Evolutionary conservation across 2,797 vertebrate genomes (phyloP), one percentile per base, ranked within the genome.

Genomic region (Darevskia nairensis): DNA sequence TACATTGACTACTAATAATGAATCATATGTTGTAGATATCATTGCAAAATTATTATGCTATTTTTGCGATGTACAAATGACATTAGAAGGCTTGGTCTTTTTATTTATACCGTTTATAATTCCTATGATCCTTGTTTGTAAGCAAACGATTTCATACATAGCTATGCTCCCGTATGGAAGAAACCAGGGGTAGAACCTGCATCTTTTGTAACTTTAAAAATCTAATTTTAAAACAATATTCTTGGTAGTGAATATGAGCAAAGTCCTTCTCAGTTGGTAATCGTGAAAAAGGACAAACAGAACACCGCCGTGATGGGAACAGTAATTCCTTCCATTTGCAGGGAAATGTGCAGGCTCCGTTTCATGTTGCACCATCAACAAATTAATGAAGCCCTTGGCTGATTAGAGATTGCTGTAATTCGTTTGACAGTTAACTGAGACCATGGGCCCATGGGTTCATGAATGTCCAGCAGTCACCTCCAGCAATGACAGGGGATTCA

Each of bases 331-430:
- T 90, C 25, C 10, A 84, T 0, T 85, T 89, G 68, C 5, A 91
- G 61, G 8, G 44, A 86, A 29, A 27, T 46, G 55, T 29, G 77
- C 25, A 46, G 89, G 50, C 81, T 64, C 10, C 23, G 81, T 44
- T 19, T 80, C 90, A 50, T 0, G 2, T n/a, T 4, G 29, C 2
- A 7, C 87, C 89, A 89, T 68, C 80, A 44, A 6, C 41, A 35
- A 88, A 87, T 87, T 90, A 86, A 87, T 77, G 59, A 90, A 77
- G 21, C 88, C 35, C 77, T 71, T 44, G 76, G 76, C 87, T 46
- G 44, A 68, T 85, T 80, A 8, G 32, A 85, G 13, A 44, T 83
- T 64, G 4, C 41, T 87, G 80, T 64, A 89, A 76, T 59, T 85
- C 77, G 66, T 89, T 50, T 81, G 59, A 89, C 86, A 89, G 82